Conservation (phyloP, 2,888 invertebrate genomes). For the Ferrisia virgata region DNA sequence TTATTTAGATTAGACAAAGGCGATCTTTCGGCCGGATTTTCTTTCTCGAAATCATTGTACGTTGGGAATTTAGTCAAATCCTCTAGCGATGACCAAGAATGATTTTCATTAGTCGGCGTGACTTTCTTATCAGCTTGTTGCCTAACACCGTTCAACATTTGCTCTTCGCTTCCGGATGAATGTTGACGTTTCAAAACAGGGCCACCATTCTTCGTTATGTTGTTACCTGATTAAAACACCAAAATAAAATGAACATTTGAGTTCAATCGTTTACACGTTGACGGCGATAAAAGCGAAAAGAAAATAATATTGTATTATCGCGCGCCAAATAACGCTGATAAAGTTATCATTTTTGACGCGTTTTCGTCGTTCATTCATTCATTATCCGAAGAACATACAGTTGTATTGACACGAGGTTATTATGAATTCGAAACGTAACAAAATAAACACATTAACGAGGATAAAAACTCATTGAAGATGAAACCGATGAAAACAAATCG, state of each 20-base stretch:
- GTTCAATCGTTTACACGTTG: neutral
- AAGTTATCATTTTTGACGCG: neutral
- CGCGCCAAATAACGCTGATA: neutral
- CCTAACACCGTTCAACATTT: slow-evolving; percentile 48
- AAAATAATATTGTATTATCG: neutral
- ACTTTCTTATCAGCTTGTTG: slow-evolving; percentile 50
- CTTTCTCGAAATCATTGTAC: slow-evolving; percentile 39
- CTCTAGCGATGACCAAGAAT: slow-evolving; percentile 55
- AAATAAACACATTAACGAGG: neutral
- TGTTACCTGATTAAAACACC: slow-evolving; percentile 20
- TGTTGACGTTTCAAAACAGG: slow-evolving; percentile 56
- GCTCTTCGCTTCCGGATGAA: slow-evolving; percentile 59
- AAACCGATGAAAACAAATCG: neutral
- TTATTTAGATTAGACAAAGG: slow-evolving; percentile 37
- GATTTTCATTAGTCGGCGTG: slow-evolving; percentile 46
- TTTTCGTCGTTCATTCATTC: slow-evolving; percentile 6
- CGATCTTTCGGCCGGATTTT: slow-evolving; percentile 22
- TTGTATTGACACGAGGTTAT: neutral
- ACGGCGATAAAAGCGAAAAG: neutral
- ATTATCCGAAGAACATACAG: neutral
- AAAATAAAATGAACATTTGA: neutral
- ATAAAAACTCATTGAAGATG: neutral
- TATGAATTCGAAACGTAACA: neutral
- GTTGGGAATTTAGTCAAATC: slow-evolving; percentile 49
- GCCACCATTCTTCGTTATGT: slow-evolving; percentile 46